These are phyloP conservation scores for Stomatorhinus ivindoensis DNA, from an alignment of 2,113 vertebrate genomes.

Conservation along the genomic window DNA sequence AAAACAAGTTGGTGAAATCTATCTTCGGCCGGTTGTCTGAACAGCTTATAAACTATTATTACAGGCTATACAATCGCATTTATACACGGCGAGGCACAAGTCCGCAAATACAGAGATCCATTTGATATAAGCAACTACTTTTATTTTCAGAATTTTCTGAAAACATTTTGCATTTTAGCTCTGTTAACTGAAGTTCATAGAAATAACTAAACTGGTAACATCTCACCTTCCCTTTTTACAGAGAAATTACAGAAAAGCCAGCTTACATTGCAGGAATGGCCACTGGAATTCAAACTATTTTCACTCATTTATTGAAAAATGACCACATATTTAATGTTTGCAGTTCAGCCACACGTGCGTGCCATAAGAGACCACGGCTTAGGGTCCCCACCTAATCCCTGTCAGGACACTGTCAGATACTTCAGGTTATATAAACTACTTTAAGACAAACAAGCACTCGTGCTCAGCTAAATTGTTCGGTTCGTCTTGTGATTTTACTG, in stretches of 20 bases:
- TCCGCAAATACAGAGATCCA: not conserved
- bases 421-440: not conserved
- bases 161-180: not conserved
- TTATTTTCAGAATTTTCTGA: not conserved
- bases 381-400: not conserved
- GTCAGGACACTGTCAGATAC: not conserved
- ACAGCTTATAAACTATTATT: not conserved
- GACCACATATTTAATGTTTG: not conserved
- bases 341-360: not conserved
- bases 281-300: not conserved
- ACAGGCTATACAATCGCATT: not conserved
- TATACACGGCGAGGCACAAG: not conserved
- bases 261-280: not conserved
- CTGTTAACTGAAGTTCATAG: not conserved
- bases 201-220: not conserved
- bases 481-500: too few species aligned
- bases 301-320: not conserved
- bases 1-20: not conserved
- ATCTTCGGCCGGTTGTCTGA: not conserved
- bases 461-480: too few species aligned
- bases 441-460: not conserved
- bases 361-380: not conserved
- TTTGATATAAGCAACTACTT: not conserved
- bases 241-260: not conserved
- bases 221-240: not conserved